Evolutionary conservation across 2,888 invertebrate genomes (phyloP), one percentile per base, ranked within the genome.

Genomic region (Micoletzkya japonica): DNA sequence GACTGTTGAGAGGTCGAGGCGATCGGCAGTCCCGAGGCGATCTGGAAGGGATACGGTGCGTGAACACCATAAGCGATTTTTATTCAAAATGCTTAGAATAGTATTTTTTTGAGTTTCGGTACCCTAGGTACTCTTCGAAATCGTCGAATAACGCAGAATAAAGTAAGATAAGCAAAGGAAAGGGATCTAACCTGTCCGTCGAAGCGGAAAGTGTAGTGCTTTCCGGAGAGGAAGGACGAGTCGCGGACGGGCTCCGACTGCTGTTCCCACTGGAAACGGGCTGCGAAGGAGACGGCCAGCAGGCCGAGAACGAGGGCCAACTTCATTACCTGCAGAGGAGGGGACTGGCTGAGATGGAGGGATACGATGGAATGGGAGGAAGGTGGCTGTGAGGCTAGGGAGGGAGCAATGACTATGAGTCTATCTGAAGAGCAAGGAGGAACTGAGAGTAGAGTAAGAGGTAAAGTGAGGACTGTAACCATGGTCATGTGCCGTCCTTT

Each of bases 1-100:
- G 80, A 72, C 72, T 77, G 73, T 72, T 80, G 80, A n/a, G 74
- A 71, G 10, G 74, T 71, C 57, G 75, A 73, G 71, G 78, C 70
- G 60, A 75, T 50, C 57, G 81, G 79, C 20, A 82, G 71, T 32
- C 81, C 82, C 60, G 77, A 76, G 28, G 78, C 73, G 64, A 82
- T 68, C 68, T 81, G 81, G 44, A 77, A 73, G 61, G 28, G 17
- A 26, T n/a, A n/a, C n/a, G n/a, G n/a, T n/a, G n/a, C n/a, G n/a
- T n/a, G n/a, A n/a, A n/a, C n/a, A n/a, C n/a, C n/a, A n/a, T n/a
- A n/a, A n/a, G n/a, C n/a, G n/a, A n/a, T n/a, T n/a, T n/a, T n/a
- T n/a, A n/a, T n/a, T n/a, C n/a, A n/a, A n/a, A n/a, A n/a, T n/a
- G n/a, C n/a, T n/a, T n/a, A n/a, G n/a, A n/a, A n/a, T n/a, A n/a